phyloP scores from a whole-genome alignment of 2,888 invertebrate species.

The Urechis unicinctus region DNA sequence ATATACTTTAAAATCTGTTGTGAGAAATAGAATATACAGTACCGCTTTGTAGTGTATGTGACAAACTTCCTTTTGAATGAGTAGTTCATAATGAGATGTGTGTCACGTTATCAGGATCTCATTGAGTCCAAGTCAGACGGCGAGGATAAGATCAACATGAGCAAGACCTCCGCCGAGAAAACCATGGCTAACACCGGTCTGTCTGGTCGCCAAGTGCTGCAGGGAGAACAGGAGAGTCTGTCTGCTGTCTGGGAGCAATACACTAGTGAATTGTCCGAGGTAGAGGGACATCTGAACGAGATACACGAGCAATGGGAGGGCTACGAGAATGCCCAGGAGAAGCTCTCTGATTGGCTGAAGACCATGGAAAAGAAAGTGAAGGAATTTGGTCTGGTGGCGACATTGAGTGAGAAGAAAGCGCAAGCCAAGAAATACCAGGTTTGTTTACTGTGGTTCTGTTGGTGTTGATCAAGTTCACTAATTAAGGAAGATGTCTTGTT shows the following conservation, averaged over 20 bases:
- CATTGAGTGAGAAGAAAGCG: constrained; percentile 71
- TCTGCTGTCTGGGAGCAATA: constrained; percentile 76
- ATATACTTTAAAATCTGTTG: too few relatives aligned
- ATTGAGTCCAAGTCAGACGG: constrained; percentile 57
- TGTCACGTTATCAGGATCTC: constrained; percentile 50
- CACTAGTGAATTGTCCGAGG: constrained; percentile 25
- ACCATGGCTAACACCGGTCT: constrained; percentile 33
- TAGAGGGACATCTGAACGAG: constrained; percentile 61
- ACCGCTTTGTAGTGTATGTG: too few relatives aligned
- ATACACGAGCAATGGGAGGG: constrained; percentile 79
- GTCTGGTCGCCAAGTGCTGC: constrained; percentile 36
- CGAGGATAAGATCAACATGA: constrained; percentile 59
- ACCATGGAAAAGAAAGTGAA: constrained; percentile 76
- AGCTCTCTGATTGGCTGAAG: constrained; percentile 79
- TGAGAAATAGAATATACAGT: too few relatives aligned
- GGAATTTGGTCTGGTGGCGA: constrained; percentile 76
- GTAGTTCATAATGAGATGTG: too few relatives aligned
- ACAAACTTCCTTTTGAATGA: background rate
- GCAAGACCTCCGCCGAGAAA: constrained; percentile 59
- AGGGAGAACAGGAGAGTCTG: constrained; percentile 78
- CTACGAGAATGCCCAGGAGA: constrained; percentile 76
- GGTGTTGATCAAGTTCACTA: too few relatives aligned
- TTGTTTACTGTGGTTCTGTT: background rate
- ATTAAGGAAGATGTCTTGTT: too few relatives aligned
- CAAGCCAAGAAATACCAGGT: constrained; percentile 68